Evolutionary conservation across 35 echinoderm and acorn worm genomes (phyloP).

Genomic region (Acanthaster planci): DNA sequence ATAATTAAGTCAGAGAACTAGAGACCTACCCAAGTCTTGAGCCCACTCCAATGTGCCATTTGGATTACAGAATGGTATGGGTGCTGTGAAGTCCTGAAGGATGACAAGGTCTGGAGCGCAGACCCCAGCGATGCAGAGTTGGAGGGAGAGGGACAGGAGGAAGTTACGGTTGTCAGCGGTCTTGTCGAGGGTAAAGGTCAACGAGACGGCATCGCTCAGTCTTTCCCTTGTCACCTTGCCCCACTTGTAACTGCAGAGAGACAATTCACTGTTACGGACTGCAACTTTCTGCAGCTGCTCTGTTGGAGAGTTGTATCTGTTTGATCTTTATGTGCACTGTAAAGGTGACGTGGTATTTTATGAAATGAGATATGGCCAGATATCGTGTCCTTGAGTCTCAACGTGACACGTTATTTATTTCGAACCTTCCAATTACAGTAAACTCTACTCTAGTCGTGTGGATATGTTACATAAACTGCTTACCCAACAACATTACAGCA

Average conservation of each 20-base stretch:
- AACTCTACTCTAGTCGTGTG: too few relatives aligned
- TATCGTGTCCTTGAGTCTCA: too few relatives aligned
- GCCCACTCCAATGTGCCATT: slow-evolving; percentile 32
- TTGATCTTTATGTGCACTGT: neutral
- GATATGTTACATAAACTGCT: too few relatives aligned
- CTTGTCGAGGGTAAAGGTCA: slow-evolving; percentile 25
- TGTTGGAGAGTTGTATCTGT: neutral
- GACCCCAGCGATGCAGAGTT: slow-evolving; percentile 6
- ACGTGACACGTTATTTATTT: too few relatives aligned
- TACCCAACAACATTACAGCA: too few relatives aligned
- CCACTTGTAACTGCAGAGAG: slow-evolving; percentile 35
- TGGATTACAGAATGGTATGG: slow-evolving; percentile 21
- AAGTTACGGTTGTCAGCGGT: slow-evolving; percentile 10
- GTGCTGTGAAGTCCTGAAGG: slow-evolving; percentile 14
- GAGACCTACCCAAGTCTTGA: slow-evolving; percentile 14
- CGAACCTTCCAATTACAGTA: too few relatives aligned
- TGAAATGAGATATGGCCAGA: too few relatives aligned
- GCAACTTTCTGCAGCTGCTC: neutral
- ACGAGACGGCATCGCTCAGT: slow-evolving; percentile 28
- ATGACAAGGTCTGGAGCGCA: neutral
- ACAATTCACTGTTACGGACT: neutral
- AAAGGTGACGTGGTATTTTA: too few relatives aligned
- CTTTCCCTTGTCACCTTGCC: slow-evolving; percentile 1
- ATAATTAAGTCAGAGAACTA: neutral
- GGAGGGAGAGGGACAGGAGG: neutral